These are phyloP conservation scores for Dasyornis broadbenti DNA, from an alignment of 2,113 vertebrate genomes.

Conservation along the genomic window DNA sequence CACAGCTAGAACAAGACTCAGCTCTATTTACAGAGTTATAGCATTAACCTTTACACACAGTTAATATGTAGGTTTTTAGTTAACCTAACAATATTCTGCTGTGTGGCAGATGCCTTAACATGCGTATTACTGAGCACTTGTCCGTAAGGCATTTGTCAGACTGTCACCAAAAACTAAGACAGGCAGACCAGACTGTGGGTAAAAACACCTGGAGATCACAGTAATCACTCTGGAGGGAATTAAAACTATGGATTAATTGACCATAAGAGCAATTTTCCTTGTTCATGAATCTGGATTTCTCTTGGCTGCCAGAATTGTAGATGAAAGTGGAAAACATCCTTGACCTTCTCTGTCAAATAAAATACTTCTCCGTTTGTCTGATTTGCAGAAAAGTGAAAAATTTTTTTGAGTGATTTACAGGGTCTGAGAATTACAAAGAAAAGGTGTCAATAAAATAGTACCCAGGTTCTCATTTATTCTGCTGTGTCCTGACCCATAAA, in stretches of 20 bases:
- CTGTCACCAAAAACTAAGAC: not conserved
- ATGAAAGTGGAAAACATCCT: conserved; percentile 32
- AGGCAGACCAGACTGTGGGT: not conserved
- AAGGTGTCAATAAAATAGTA: not conserved
- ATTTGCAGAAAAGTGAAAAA: not conserved
- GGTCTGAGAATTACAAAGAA: conserved; percentile 12
- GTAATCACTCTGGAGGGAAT: conserved; percentile 19
- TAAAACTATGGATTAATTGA: conserved; percentile 44
- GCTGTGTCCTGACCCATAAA: conserved; percentile 24
- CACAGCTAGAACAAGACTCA: not conserved
- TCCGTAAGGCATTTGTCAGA: conserved; percentile 25
- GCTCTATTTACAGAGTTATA: not conserved
- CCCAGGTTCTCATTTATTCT: not conserved
- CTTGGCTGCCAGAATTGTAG: conserved; percentile 19
- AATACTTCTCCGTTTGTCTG: not conserved
- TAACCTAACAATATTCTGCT: not conserved
- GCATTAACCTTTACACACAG: not conserved
- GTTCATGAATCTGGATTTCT: conserved; percentile 20
- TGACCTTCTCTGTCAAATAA: conserved; percentile 49
- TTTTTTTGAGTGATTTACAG: conserved; percentile 35
- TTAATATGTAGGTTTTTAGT: not conserved
- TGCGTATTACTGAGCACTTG: not conserved
- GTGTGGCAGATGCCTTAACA: not conserved
- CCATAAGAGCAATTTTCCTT: conserved; percentile 32
- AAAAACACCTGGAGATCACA: conserved; percentile 22